Evolutionary conservation across 2,113 vertebrate species (phyloP).

Genomic region (Meleagris gallopavo): DNA sequence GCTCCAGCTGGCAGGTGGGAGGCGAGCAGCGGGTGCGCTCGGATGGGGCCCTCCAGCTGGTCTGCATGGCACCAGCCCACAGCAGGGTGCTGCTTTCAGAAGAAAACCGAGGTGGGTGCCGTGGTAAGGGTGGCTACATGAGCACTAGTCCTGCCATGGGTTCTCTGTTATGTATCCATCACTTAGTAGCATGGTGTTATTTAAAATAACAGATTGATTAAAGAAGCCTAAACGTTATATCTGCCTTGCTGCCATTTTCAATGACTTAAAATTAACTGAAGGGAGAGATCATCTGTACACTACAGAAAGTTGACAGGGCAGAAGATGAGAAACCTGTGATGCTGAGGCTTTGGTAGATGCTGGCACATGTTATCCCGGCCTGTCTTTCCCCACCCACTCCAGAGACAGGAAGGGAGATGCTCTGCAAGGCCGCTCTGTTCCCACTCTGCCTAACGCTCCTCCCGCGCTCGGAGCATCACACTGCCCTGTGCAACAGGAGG

Average conservation of each 20-base stretch:
- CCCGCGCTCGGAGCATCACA: not conserved
- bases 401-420: not conserved
- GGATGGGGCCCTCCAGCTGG: not conserved
- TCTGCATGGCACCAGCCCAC: not conserved
- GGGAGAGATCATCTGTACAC: not conserved
- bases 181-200: rapidly evolving
- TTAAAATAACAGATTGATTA: not conserved
- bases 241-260: not conserved
- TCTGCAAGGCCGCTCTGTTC: not conserved
- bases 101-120: not conserved
- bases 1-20: slow-evolving; percentile 44
- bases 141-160: not conserved
- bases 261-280: not conserved
- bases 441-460: not conserved
- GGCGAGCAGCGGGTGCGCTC: not conserved
- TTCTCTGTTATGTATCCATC: not conserved
- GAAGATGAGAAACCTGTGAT: slow-evolving; percentile 28
- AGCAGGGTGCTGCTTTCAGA: not conserved
- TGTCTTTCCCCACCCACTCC: not conserved
- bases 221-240: not conserved
- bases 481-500: not conserved
- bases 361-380: not conserved
- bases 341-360: slow-evolving; percentile 2
- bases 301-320: not conserved
- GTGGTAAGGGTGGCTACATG: not conserved